Conservation (phyloP, 2,888 invertebrate genomes). For the Drosophila peninsularis region DNA sequence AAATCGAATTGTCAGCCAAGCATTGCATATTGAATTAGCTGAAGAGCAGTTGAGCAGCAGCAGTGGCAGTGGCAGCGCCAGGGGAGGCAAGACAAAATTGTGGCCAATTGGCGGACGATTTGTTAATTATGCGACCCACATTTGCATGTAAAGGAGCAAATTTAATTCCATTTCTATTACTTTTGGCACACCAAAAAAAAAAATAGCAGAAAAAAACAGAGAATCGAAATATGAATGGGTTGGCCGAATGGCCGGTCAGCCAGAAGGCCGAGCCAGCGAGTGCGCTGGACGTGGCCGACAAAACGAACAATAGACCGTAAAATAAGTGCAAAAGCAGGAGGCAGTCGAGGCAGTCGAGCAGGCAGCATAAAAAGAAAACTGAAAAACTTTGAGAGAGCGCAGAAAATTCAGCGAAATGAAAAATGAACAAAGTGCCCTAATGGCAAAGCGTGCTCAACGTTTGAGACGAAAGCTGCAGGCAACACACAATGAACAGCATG, state of each 20-base stretch:
- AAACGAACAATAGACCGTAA: slow-evolving; percentile 82
- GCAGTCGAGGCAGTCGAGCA: slow-evolving; percentile 20
- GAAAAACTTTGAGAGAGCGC: slow-evolving; percentile 68
- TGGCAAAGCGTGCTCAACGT: slow-evolving; percentile 52
- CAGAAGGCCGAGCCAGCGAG: slow-evolving; percentile 59
- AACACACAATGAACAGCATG: slow-evolving; percentile 64
- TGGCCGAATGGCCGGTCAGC: slow-evolving; percentile 44
- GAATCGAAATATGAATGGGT: slow-evolving; percentile 69
- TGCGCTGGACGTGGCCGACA: slow-evolving; percentile 73
- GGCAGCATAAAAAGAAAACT: slow-evolving; percentile 59
- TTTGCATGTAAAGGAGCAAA: slow-evolving; percentile 51
- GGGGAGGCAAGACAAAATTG: slow-evolving; percentile 59
- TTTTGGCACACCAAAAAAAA: slow-evolving; percentile 38
- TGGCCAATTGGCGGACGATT: slow-evolving; percentile 48
- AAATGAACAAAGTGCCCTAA: slow-evolving; percentile 81
- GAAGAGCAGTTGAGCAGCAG: slow-evolving; percentile 4
- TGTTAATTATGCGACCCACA: slow-evolving; percentile 47
- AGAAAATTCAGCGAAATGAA: slow-evolving; percentile 79
- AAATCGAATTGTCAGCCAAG: slow-evolving; percentile 73
- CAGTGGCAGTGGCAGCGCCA: neutral
- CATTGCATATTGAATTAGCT: slow-evolving; percentile 56
- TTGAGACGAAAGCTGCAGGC: slow-evolving; percentile 4
- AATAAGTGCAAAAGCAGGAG: slow-evolving; percentile 79
- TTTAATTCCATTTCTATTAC: slow-evolving; percentile 82
- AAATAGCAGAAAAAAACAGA: slow-evolving; percentile 25